A percentile compares a stretch with the other conserved stretches of the same genome.
Evolutionary conservation across 2,113 vertebrate species (phyloP).

Genomic region (Sebastes schlegelii): DNA sequence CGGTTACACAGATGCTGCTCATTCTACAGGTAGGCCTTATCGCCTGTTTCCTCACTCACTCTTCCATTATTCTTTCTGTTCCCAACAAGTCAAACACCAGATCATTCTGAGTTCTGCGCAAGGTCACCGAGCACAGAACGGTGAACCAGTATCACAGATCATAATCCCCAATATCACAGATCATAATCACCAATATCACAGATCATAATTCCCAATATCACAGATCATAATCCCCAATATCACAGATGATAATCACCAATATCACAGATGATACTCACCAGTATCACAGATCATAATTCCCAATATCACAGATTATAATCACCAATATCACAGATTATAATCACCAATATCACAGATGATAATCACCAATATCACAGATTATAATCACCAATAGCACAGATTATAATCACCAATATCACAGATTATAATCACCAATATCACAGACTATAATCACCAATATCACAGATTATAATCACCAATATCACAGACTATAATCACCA

Average conservation of each 20-base stretch:
- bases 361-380: background rate
- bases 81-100: background rate
- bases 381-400: background rate
- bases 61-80: background rate
- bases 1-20: conserved; percentile 96
- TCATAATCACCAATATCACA: too few relatives aligned
- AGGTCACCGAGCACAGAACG: background rate
- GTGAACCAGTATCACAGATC: background rate
- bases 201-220: too few relatives aligned
- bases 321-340: background rate
- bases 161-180: background rate
- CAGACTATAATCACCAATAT: background rate
- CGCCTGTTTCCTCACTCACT: background rate
- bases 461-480: background rate
- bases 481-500: background rate
- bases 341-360: background rate
- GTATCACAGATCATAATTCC: background rate
- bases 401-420: background rate
- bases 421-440: background rate
- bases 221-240: too few relatives aligned
- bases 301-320: background rate
- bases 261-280: background rate
- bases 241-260: background rate
- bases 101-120: background rate
- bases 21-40: conserved; percentile 89